Evolutionary conservation across 1,140 invertebrate species (phyloP).

Genomic region (Drosophila sechellia): DNA sequence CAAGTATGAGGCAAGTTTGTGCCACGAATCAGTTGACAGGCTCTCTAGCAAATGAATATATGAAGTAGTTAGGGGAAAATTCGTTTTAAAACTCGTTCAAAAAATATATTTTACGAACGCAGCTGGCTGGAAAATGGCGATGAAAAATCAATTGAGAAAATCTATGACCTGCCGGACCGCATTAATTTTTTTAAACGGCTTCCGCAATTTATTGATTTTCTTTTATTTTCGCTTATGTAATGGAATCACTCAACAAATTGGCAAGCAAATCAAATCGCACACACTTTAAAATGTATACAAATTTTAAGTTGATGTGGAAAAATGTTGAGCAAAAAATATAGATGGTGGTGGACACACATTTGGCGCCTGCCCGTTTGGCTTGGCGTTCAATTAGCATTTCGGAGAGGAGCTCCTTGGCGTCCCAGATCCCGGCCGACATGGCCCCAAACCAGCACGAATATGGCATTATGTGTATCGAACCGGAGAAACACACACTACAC

Average conservation of each 20-base stretch:
- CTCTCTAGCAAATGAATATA: slow-evolving; percentile 3
- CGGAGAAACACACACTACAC: slow-evolving; percentile 5
- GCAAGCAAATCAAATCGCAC: slow-evolving; percentile 70
- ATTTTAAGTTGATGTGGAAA: slow-evolving; percentile 4
- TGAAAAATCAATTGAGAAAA: slow-evolving; percentile 35
- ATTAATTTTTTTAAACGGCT: slow-evolving; percentile 17
- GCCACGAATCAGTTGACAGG: slow-evolving; percentile 7
- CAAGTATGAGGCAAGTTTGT: slow-evolving; percentile 27
- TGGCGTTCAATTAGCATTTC: slow-evolving; percentile 71
- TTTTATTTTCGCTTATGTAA: slow-evolving; percentile 44
- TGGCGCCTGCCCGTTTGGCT: slow-evolving; percentile 58
- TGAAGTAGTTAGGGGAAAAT: background rate
- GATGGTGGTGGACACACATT: slow-evolving; percentile 22
- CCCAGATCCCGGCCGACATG: slow-evolving; percentile 37
- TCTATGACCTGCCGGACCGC: slow-evolving; percentile 1
- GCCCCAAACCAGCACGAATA: slow-evolving; percentile 57
- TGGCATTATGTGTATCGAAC: slow-evolving; percentile 39
- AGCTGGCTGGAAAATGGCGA: slow-evolving; percentile 11
- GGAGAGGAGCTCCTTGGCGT: slow-evolving; percentile 19
- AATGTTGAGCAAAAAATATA: background rate
- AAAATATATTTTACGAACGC: slow-evolving; percentile 20
- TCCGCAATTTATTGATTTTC: slow-evolving; percentile 51
- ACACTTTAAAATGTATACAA: slow-evolving; percentile 61
- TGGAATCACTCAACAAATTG: slow-evolving; percentile 72
- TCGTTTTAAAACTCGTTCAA: slow-evolving; percentile 22